A percentile compares a stretch with the other conserved stretches of the same genome.
Conservation (phyloP, 1,140 invertebrate genomes). For the Plutomurus gul region DNA sequence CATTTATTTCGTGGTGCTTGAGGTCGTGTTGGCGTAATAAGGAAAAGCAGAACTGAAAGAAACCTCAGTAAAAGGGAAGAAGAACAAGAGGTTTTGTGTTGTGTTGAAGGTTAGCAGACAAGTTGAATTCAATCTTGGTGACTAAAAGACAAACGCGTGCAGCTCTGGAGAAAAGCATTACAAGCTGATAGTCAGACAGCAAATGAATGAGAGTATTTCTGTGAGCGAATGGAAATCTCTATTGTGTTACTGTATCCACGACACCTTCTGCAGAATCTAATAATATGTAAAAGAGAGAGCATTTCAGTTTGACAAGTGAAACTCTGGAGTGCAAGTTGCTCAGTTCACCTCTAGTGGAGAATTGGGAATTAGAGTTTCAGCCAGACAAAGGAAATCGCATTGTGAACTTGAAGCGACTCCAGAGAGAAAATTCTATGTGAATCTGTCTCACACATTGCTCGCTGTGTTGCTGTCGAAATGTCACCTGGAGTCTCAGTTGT, state of each 20-base stretch:
- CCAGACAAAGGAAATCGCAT: neutral
- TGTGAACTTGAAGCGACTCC: neutral
- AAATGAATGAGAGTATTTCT: too few relatives aligned
- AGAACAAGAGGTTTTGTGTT: neutral
- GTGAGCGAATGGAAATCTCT: too few relatives aligned
- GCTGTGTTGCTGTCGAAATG: conserved; percentile 24
- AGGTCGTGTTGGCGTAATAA: neutral
- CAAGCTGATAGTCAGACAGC: too few relatives aligned
- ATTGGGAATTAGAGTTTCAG: conserved; percentile 7
- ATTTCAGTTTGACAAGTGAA: too few relatives aligned
- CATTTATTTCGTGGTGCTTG: neutral
- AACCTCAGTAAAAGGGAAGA: neutral
- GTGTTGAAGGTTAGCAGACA: neutral
- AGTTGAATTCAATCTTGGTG: neutral
- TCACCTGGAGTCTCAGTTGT: conserved; percentile 39
- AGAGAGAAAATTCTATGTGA: too few relatives aligned
- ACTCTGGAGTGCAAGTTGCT: too few relatives aligned
- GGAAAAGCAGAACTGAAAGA: conserved; percentile 6
- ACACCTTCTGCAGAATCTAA: too few relatives aligned
- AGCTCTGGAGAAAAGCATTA: too few relatives aligned
- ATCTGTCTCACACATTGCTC: neutral
- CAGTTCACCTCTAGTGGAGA: neutral
- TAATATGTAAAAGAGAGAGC: neutral
- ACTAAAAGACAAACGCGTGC: too few relatives aligned
- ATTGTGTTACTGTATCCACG: too few relatives aligned